Percentiles rank a stretch among this genome's conserved stretches.
Evolutionary conservation across 2,888 invertebrate genomes (phyloP).

Genomic region (Napeogenes sylphis): DNA sequence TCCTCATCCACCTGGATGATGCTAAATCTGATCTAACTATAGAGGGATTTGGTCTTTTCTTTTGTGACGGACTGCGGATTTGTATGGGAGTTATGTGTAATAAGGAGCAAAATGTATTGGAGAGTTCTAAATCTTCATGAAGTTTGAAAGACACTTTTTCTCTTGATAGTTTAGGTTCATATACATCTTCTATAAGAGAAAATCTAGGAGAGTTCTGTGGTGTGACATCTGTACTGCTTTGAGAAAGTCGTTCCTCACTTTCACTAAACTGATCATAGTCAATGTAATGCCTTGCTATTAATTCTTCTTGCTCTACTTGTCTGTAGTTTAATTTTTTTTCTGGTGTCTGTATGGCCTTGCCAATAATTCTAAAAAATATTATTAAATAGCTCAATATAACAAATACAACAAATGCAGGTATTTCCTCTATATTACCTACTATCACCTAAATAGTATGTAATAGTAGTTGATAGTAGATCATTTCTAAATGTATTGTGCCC

Average conservation of each 20-base stretch:
- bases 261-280: slow-evolving; percentile 67
- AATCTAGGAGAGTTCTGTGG: slow-evolving; percentile 67
- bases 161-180: slow-evolving; percentile 44
- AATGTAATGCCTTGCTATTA: slow-evolving; percentile 68
- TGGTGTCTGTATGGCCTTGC: slow-evolving; percentile 57
- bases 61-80: slow-evolving; percentile 56
- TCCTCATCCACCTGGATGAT: slow-evolving; percentile 71
- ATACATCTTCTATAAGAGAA: slow-evolving; percentile 46
- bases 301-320: slow-evolving; percentile 65
- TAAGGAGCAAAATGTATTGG: slow-evolving; percentile 63
- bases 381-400: too few relatives aligned
- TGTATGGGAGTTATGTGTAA: slow-evolving; percentile 70
- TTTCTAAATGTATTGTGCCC: too few relatives aligned
- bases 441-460: too few relatives aligned
- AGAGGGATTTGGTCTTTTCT: slow-evolving; percentile 58
- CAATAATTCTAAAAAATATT: slow-evolving; percentile 55
- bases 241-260: slow-evolving; percentile 65
- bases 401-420: too few relatives aligned
- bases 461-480: too few relatives aligned
- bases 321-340: slow-evolving; percentile 52
- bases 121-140: slow-evolving; percentile 49
- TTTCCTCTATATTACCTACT: too few relatives aligned
- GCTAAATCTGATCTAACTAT: slow-evolving; percentile 68
- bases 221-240: slow-evolving; percentile 68
- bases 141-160: slow-evolving; percentile 44